phyloP scores from a whole-genome alignment of 2,797 vertebrate species.

The Alauda arvensis region DNA sequence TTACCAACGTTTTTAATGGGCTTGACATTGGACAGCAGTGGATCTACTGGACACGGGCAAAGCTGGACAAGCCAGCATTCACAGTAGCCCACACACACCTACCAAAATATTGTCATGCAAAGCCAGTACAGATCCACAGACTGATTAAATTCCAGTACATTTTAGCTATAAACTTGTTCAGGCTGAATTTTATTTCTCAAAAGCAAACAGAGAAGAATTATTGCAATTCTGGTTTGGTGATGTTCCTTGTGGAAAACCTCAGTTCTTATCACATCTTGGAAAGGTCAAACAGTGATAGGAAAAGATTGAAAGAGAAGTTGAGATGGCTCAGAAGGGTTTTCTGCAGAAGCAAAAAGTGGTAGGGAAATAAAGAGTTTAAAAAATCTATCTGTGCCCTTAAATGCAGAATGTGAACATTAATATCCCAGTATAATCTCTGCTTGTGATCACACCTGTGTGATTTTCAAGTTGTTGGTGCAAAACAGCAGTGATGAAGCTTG shows the following conservation, averaged over 20 bases:
- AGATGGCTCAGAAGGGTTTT: neutral
- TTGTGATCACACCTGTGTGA: neutral
- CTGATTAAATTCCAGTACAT: neutral
- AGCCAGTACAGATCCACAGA: neutral
- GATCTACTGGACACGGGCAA: neutral
- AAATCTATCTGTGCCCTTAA: neutral
- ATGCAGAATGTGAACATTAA: neutral
- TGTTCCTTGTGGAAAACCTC: neutral
- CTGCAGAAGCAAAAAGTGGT: neutral
- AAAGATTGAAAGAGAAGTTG: neutral
- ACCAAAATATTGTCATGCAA: neutral
- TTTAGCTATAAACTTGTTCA: neutral
- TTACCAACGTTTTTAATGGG: neutral
- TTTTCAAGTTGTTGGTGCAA: neutral
- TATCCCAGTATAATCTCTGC: neutral
- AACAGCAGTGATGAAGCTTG: neutral
- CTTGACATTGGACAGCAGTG: neutral
- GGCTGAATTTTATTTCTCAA: neutral
- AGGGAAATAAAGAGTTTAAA: neutral
- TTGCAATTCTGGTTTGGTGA: neutral
- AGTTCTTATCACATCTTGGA: neutral
- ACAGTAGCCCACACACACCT: neutral
- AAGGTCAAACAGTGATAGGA: neutral
- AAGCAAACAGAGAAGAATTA: neutral
- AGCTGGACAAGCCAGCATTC: neutral